phyloP scores from a whole-genome alignment of 2,888 invertebrate species.

The Watsonalla cultraria region DNA sequence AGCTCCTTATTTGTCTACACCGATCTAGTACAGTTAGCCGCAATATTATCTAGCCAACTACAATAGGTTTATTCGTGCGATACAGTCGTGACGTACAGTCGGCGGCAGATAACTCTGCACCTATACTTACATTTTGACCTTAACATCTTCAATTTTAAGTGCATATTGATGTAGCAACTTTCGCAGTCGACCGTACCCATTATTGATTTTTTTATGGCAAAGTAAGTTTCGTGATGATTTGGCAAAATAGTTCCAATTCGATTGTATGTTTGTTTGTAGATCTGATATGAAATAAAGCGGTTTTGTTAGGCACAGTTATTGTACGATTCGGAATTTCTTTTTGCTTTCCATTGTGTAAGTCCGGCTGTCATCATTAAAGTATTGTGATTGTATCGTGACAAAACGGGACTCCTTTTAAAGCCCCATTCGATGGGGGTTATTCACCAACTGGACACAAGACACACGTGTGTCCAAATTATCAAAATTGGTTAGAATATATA shows the following conservation, averaged over 20 bases:
- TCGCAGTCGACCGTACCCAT: background rate
- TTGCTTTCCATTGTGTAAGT: too few species aligned
- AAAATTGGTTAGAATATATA: too few species aligned
- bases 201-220: constrained; percentile 1
- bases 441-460: too few species aligned
- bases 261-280: constrained; percentile 3
- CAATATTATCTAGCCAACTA: constrained; percentile 56
- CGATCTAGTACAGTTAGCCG: constrained; percentile 67
- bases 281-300: background rate
- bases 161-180: background rate
- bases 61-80: constrained; percentile 70
- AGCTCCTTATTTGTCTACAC: constrained; percentile 69
- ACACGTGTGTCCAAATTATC: too few species aligned
- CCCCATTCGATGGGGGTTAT: too few species aligned
- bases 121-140: background rate
- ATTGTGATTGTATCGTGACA: too few species aligned
- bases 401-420: too few species aligned
- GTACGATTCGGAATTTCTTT: background rate
- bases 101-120: constrained; percentile 15
- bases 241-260: constrained; percentile 2
- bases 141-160: background rate
- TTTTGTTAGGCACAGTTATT: background rate
- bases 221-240: constrained; percentile 3
- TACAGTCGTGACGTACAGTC: constrained; percentile 60
- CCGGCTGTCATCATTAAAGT: too few species aligned